Base-by-base conservation (phyloP, 2,888 invertebrate genomes). In the Zele albiditarsus region DNA sequence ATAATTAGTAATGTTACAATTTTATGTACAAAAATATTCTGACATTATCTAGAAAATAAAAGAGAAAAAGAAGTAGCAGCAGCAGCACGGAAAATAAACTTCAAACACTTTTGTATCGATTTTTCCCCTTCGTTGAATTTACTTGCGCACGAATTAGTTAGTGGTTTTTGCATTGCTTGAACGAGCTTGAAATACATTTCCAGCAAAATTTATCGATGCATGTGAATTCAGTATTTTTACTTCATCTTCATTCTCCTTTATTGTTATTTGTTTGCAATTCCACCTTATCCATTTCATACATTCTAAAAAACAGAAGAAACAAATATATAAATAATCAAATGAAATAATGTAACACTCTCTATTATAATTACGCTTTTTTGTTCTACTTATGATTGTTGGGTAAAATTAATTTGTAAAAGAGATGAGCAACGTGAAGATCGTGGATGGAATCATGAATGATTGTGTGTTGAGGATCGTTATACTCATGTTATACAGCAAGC, bases 391-490 rank as follows among this genome's bases (percentile, higher is more conserved):
- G 46, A n/a, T 46, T 10, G 38, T 38, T n/a, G 53, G 53, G n/a
- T 4, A 53, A 53, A 53, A 53, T 53, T 53, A 53, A 53, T 53
- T 53, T 53, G 53, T 4, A 5, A 23, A 53, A 53, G n/a, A 53
- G 20, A 53, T 20, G 53, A 53, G 53, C 53, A 53, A 20, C 53
- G 20, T 53, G 20, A 20, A 20, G 20, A 53, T 53, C 20, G 53
- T 53, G 53, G 53, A 53, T 23, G 20, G 20, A 53, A 53, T 53
- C 53, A 53, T 53, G 20, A 53, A 53, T 53, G 53, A 53, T 53
- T 20, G 53, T 53, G 53, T 60, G 60, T 57, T 57, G 69, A 53
- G 53, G 60, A 71, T 71, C 71, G 71, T 71, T 71, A 70, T 70
- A 63, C 62, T 63, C 46, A 63, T 46, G 71, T 71, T 71, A 71